Percentiles rank a stretch among this genome's conserved stretches.
Evolutionary conservation across 2,113 vertebrate species (phyloP).

Genomic region (Oreocharis arfaki): DNA sequence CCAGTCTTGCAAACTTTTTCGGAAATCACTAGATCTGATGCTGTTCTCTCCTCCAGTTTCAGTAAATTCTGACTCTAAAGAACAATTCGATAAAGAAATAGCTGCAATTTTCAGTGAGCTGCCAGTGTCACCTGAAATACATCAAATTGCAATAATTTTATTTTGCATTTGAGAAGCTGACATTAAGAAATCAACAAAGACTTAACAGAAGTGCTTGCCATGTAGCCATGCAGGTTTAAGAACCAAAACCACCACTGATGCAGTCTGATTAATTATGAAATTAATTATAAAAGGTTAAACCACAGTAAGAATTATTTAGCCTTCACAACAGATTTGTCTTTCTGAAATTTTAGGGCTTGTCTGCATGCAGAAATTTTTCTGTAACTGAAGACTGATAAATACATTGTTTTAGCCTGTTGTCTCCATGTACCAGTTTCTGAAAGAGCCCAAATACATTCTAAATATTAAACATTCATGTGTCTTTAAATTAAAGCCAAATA

Average conservation of each 20-base stretch:
- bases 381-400: neutral
- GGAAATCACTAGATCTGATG: slow-evolving; percentile 20
- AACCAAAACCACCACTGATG: neutral
- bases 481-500: neutral
- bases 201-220: neutral
- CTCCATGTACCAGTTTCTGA: neutral
- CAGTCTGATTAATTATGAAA: neutral
- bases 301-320: neutral
- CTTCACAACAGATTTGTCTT: neutral
- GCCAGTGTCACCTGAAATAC: slow-evolving; percentile 35
- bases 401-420: neutral
- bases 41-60: slow-evolving; percentile 22
- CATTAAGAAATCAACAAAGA: neutral
- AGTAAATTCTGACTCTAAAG: slow-evolving; percentile 7
- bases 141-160: neutral
- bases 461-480: neutral
- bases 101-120: slow-evolving; percentile 51
- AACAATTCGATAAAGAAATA: slow-evolving; percentile 16
- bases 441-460: neutral
- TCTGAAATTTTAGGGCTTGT: neutral
- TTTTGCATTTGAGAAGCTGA: neutral
- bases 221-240: neutral
- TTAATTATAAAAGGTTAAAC: neutral
- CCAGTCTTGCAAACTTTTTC: neutral
- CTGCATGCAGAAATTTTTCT: neutral